A percentile compares a stretch with the other conserved stretches of the same genome.
phyloP scores from a whole-genome alignment of 2,797 vertebrate species.

The Rhincodon typus region DNA sequence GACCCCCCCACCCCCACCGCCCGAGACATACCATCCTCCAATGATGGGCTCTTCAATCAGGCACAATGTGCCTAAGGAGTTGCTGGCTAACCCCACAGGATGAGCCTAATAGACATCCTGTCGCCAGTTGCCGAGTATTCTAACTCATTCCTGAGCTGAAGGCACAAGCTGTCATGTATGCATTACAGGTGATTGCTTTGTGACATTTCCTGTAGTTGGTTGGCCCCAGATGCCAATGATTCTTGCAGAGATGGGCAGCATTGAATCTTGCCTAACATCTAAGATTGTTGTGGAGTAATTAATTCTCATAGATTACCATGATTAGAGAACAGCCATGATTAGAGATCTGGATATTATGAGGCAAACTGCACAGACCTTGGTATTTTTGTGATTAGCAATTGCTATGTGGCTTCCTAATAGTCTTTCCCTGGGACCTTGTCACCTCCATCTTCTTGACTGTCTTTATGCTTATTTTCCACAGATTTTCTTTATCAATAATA shows the following conservation, averaged over 20 bases:
- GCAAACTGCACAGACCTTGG: neutral
- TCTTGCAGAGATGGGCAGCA: too few relatives aligned
- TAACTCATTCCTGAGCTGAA: neutral
- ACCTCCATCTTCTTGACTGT: neutral
- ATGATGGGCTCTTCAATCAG: neutral
- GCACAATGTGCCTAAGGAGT: neutral
- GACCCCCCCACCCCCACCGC: too few relatives aligned
- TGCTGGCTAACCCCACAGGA: too few relatives aligned
- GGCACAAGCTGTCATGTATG: neutral
- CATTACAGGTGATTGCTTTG: neutral
- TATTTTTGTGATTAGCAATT: neutral
- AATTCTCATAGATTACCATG: neutral
- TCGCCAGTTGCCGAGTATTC: neutral
- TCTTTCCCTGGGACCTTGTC: neutral
- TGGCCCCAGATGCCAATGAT: too few relatives aligned
- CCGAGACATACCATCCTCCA: too few relatives aligned
- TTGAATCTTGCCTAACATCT: neutral
- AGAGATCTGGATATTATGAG: neutral
- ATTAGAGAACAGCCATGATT: neutral
- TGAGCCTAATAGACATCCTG: too few relatives aligned
- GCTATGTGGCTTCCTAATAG: neutral
- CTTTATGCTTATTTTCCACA: neutral
- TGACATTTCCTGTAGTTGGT: too few relatives aligned
- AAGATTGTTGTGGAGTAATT: neutral
- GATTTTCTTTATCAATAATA: neutral